Base-by-base conservation (phyloP, 53 echinoderm and acorn worm species). In the Crossaster papposus region DNA sequence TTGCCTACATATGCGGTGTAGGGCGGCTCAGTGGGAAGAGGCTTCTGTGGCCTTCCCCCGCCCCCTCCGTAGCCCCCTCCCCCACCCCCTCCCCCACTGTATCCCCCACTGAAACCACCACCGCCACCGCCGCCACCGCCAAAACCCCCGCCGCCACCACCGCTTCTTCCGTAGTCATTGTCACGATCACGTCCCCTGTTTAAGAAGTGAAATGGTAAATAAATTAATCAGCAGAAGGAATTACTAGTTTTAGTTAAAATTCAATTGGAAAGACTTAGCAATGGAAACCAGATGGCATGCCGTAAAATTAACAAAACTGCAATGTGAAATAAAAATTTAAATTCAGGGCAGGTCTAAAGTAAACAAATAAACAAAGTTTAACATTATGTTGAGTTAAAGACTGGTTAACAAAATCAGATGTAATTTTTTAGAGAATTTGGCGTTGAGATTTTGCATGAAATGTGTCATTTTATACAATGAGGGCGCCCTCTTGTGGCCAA, bases 1-100 rank as follows among this genome's bases (percentile, higher is more conserved):
- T 96, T 98, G 52, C 95, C 96, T 90, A 98, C 98, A 72, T 68
- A 98, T 10, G 98, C 98, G 37, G 98, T 98, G 79, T 81, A 98
- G n/a, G 98, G 98, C 14, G 94, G 90, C 58, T 96, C 96, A 26
- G 94, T 94, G 5, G 98, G 98, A 10, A 98, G 78, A 35, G 76
- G 78, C 62, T 90, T 90, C 36, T 83, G 64, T 11, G 70, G 81
- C 33, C 90, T 63, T 24, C 93, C 81, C 22, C 94, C 90, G 1
- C 92, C 88, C 14, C 93, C 79, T 22, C 89, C 77, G 77, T 92
- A 89, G 52, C 93, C 76, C 29, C 88, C 88, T 22, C 94, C 89
- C 13, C 92, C 81, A 13, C 90, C 51, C 5, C 54, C 53, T 33
- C 78, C 83, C 23, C 74, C 54, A 33, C 90, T 58, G 20, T 53